phyloP scores from a whole-genome alignment of 2,113 vertebrate genomes.

The Sporophila hypoxantha region DNA sequence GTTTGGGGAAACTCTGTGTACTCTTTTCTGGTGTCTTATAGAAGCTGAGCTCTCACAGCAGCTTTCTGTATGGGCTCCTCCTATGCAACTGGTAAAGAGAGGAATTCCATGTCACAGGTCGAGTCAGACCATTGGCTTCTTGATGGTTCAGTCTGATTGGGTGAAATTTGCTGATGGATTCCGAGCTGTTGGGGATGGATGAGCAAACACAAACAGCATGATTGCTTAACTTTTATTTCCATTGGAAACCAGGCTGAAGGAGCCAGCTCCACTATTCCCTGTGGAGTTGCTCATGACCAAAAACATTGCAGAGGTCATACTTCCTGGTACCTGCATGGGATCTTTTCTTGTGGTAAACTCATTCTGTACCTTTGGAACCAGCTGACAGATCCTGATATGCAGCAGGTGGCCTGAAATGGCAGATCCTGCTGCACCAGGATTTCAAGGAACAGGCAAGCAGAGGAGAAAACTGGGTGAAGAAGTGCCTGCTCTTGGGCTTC shows the following conservation, averaged over 20 bases:
- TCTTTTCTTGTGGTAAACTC: background rate
- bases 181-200: background rate
- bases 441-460: background rate
- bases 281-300: background rate
- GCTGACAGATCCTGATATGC: background rate
- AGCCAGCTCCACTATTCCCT: background rate
- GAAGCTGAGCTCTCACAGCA: background rate
- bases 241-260: background rate
- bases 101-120: background rate
- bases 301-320: background rate
- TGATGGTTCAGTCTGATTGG: background rate
- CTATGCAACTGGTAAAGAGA: background rate
- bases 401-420: background rate
- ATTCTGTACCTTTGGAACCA: background rate
- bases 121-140: background rate
- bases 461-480: background rate
- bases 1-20: background rate
- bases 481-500: background rate
- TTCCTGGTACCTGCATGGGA: background rate
- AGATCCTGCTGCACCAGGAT: accelerated
- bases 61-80: background rate
- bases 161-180: background rate
- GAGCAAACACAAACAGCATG: background rate
- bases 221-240: background rate
- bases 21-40: background rate